Percentiles rank a stretch among this genome's conserved stretches.
Conservation (phyloP, 2,113 vertebrate species). For the Podilymbus podiceps region DNA sequence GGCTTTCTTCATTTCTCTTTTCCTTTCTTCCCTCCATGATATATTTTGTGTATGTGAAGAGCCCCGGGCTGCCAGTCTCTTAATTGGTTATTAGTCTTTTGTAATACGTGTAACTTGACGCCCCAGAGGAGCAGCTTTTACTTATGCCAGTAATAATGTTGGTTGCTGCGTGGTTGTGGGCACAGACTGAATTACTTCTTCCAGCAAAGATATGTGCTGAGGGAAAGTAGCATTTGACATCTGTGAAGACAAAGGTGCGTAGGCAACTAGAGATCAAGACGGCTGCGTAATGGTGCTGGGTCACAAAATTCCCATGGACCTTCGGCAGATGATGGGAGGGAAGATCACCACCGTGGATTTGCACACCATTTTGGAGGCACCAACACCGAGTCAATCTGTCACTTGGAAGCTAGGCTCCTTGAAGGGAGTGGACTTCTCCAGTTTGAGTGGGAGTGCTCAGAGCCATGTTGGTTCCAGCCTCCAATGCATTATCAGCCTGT, state of each 20-base stretch:
- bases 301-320: not conserved
- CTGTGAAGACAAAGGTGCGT: not conserved
- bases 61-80: not conserved
- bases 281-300: not conserved
- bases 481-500: rapidly evolving
- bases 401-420: not conserved
- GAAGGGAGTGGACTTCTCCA: not conserved
- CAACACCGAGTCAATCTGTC: not conserved
- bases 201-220: not conserved
- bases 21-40: not conserved
- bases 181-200: not conserved
- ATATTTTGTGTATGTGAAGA: not conserved
- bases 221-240: not conserved
- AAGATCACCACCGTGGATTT: not conserved
- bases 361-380: rapidly evolving
- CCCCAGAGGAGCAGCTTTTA: not conserved
- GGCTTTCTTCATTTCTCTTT: not conserved
- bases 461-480: not conserved
- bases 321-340: not conserved
- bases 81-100: constrained; percentile 2
- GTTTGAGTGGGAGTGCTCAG: not conserved
- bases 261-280: not conserved
- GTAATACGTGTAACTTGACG: not conserved
- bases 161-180: rapidly evolving
- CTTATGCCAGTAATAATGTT: not conserved